Base-by-base conservation (phyloP, 2,797 vertebrate species). In the Coranthus polyacanthus region DNA sequence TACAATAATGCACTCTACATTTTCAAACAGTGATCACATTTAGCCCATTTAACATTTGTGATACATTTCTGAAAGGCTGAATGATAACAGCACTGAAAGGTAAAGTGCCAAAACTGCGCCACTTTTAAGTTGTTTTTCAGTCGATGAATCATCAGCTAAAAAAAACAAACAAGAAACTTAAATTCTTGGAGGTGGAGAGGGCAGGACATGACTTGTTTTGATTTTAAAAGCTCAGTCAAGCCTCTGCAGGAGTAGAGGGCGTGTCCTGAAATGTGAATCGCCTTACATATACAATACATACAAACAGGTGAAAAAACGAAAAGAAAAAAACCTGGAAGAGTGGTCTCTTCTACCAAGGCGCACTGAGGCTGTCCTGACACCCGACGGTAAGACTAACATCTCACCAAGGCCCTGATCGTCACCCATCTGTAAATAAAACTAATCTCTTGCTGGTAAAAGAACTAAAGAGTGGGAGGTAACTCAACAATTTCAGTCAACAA, bases 121-220 rank as follows among this genome's bases (percentile, higher is more conserved):
- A 6, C 24, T 26, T 26, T 26, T 7, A 5, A 32, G 29, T 9
- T 9, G 29, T 32, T 17, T 34, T 45, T 43, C 51, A 32, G 6
- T 10, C n/a, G 42, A 7, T 41, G 18, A 59, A 41, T 18, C 46
- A 43, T 52, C 13, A n/a, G n/a, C 53, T 15, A 39, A 45, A 17
- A 11, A 24, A 13, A 22, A 42, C n/a, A 11, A n/a, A 63, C 6
- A 47, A 39, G 2, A 5, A 26, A 16, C 36, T 50, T 24, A 15
- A 26, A 22, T 7, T 57, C 56, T n/a, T 26, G 43, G 43, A 53
- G 9, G 41, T 8, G 21, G 43, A 42, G 42, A 55, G 18, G 38
- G 26, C 82, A 77, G 18, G 83, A 75, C 36, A 17, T 17, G 41
- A 73, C 78, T 67, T 83, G 84, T 16, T 65, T 45, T 41, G 0